Conservation (phyloP, 1,140 invertebrate species). For the Ericerus pela region DNA sequence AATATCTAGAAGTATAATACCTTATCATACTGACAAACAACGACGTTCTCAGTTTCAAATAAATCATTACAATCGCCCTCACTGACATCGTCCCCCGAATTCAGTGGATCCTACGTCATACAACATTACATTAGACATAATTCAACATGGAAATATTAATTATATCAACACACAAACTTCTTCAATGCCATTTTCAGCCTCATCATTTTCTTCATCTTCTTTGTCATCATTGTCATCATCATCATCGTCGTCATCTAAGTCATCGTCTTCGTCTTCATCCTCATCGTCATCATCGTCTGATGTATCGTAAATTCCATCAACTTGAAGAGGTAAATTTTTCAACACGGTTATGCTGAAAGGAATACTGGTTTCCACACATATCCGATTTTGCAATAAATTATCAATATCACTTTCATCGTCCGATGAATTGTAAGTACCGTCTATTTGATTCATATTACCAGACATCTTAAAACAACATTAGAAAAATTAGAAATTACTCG, state of each 20-base stretch:
- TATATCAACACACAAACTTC: conserved; percentile 34
- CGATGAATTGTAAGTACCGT: conserved; percentile 31
- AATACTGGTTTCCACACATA: neutral
- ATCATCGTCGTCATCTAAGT: conserved; percentile 57
- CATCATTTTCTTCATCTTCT: conserved; percentile 54
- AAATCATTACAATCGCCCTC: conserved; percentile 89
- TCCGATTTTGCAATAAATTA: conserved; percentile 7
- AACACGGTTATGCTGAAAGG: neutral
- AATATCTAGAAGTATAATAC: conserved; percentile 34
- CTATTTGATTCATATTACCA: conserved; percentile 29
- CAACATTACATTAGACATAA: conserved; percentile 15
- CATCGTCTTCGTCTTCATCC: conserved; percentile 49
- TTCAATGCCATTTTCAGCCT: conserved; percentile 33
- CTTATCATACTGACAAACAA: conserved; percentile 99
- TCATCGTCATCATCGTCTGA: conserved; percentile 56
- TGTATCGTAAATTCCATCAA: conserved; percentile 59
- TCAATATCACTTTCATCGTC: conserved; percentile 25
- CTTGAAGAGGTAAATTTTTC: conserved; percentile 28
- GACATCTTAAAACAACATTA: conserved; percentile 7
- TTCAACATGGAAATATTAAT: neutral
- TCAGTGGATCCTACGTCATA: conserved; percentile 64
- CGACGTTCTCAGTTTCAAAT: conserved; percentile 96
- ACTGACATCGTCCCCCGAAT: conserved; percentile 91
- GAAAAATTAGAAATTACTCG: neutral
- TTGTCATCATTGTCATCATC: conserved; percentile 54